A percentile compares a stretch with the other conserved stretches of the same genome.
Evolutionary conservation across 2,797 vertebrate genomes (phyloP).

Genomic region (Paedocypris micromegethes): DNA sequence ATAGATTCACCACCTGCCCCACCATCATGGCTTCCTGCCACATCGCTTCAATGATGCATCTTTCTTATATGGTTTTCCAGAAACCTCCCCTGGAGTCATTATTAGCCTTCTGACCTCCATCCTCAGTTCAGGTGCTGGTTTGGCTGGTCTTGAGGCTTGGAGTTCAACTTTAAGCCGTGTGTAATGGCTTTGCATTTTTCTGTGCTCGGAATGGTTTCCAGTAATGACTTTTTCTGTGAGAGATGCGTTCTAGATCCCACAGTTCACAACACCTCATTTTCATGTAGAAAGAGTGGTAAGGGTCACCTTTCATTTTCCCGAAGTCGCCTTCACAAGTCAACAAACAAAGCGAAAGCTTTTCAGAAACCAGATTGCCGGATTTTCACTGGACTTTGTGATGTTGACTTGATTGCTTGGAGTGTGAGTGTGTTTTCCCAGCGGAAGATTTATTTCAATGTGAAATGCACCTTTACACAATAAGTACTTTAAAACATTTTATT

Average conservation of each 20-base stretch:
- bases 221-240: not conserved
- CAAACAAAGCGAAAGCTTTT: not conserved
- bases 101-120: slow-evolving; percentile 27
- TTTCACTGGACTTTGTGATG: too few species aligned
- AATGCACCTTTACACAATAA: too few species aligned
- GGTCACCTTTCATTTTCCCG: slow-evolving; percentile 7
- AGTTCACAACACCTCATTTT: slow-evolving; percentile 15
- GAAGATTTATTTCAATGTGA: too few species aligned
- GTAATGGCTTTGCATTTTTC: slow-evolving; percentile 2
- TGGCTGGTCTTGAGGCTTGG: slow-evolving; percentile 2
- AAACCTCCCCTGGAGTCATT: slow-evolving; percentile 26
- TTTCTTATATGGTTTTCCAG: slow-evolving; percentile 17
- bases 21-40: slow-evolving; percentile 12
- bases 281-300: not conserved
- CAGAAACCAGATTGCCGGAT: too few species aligned
- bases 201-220: not conserved
- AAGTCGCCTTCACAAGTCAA: not conserved
- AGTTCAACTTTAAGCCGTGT: slow-evolving; percentile 6
- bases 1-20: slow-evolving; percentile 24
- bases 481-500: too few species aligned
- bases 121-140: slow-evolving; percentile 19
- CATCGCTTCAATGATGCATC: not conserved
- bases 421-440: too few species aligned
- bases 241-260: not conserved
- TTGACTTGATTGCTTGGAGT: too few species aligned